Percentiles rank a stretch among this genome's conserved stretches.
These are phyloP conservation scores for Heliconius hortense DNA, from an alignment of 2,888 invertebrate species.

Conservation along the genomic window DNA sequence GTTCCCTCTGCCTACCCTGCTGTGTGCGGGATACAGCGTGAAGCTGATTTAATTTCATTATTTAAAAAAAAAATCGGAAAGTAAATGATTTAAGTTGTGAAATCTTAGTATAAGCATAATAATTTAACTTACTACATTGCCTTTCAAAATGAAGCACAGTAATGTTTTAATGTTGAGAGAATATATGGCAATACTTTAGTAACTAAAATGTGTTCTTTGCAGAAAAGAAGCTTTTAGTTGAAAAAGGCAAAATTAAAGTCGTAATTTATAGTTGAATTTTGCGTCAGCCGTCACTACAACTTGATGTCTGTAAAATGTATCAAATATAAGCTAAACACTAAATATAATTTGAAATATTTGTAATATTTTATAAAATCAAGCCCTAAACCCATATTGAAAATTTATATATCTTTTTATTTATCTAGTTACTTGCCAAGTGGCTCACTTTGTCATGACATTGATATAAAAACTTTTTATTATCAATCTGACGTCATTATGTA, in stretches of 20 bases:
- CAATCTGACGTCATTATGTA: not conserved
- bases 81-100: not conserved
- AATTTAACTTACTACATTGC: conserved; percentile 3
- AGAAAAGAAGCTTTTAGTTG: not conserved
- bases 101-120: not conserved
- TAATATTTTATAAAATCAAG: not conserved
- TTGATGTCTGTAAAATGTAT: no score
- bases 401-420: not conserved
- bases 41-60: no score
- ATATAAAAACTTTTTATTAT: conserved; percentile 5
- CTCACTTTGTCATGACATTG: not conserved
- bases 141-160: not conserved
- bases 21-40: no score
- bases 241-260: not conserved
- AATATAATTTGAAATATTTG: no score
- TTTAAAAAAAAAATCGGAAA: no score
- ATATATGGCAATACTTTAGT: not conserved
- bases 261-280: not conserved
- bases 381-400: not conserved
- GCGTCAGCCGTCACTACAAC: not conserved
- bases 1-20: no score
- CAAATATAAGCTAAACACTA: no score
- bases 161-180: no score
- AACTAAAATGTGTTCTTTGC: not conserved
- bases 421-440: not conserved